These are phyloP conservation scores for Sebastiscus tertius DNA, from an alignment of 2,797 vertebrate species.

Conservation along the genomic window DNA sequence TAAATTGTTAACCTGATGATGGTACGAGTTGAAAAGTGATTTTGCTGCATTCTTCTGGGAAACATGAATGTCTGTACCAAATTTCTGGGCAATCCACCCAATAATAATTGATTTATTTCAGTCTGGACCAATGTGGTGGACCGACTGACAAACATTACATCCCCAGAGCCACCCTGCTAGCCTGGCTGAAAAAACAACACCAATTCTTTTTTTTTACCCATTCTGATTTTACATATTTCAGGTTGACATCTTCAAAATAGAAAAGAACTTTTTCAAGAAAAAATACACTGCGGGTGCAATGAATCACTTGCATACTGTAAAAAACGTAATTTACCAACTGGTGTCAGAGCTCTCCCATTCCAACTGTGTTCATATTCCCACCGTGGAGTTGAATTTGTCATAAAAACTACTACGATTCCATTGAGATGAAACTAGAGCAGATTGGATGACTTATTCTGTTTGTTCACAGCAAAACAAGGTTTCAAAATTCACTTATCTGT, in stretches of 20 bases:
- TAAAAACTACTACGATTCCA: conserved; percentile 45
- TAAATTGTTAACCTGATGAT: neutral
- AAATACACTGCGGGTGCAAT: neutral
- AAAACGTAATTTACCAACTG: conserved; percentile 25
- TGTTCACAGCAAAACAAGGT: conserved; percentile 60
- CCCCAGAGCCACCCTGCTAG: neutral
- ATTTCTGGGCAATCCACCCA: no score
- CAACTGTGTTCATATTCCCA: conserved; percentile 26
- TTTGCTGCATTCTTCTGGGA: neutral
- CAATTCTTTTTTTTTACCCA: accelerated
- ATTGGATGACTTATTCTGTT: conserved; percentile 65
- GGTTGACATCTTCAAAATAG: neutral
- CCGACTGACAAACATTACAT: neutral
- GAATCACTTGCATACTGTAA: conserved; percentile 9
- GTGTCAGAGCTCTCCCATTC: conserved; percentile 34
- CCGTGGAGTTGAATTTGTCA: conserved; percentile 48
- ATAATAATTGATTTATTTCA: neutral
- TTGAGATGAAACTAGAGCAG: conserved; percentile 55
- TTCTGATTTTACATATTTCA: neutral
- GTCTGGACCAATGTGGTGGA: neutral
- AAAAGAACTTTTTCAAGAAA: neutral
- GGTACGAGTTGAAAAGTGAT: neutral
- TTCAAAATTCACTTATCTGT: conserved; percentile 59
- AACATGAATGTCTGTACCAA: no score
- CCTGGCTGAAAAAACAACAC: neutral